Conservation (phyloP, 2,113 vertebrate species). For the Brachirus orientalis region DNA sequence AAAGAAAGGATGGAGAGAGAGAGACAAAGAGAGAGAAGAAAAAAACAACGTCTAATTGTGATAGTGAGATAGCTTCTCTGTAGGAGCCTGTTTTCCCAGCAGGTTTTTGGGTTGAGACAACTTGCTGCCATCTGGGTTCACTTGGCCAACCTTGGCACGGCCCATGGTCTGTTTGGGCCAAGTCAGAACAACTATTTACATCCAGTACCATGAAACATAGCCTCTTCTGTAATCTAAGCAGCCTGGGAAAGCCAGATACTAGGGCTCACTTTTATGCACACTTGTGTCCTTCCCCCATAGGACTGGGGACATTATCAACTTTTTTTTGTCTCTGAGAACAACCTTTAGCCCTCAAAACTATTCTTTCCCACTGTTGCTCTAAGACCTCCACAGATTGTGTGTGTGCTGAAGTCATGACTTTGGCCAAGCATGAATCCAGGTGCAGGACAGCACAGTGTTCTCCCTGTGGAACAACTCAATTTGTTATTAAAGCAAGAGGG, state of each 20-base stretch:
- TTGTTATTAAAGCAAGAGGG: constrained; percentile 61
- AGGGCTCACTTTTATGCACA: constrained; percentile 27
- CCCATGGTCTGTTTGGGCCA: constrained; percentile 47
- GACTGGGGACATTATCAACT: constrained; percentile 20
- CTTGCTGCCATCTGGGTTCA: constrained; percentile 73
- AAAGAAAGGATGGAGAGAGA: neutral
- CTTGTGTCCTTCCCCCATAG: constrained; percentile 24
- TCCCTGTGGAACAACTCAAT: constrained; percentile 54
- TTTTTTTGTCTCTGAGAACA: constrained; percentile 30
- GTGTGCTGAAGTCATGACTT: constrained; percentile 55
- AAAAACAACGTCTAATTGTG: neutral
- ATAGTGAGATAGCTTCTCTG: constrained; percentile 26
- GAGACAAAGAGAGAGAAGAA: neutral
- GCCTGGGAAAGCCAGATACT: constrained; percentile 61
- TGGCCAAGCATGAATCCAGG: constrained; percentile 64
- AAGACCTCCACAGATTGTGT: constrained; percentile 24
- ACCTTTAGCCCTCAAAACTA: constrained; percentile 15
- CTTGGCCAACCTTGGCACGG: constrained; percentile 64
- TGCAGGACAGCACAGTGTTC: constrained; percentile 48
- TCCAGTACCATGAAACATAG: constrained; percentile 52
- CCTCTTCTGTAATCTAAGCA: constrained; percentile 56
- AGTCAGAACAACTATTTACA: constrained; percentile 64
- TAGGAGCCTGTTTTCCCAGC: constrained; percentile 54
- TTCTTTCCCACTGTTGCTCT: constrained; percentile 26
- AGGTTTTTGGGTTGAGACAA: constrained; percentile 42